phyloP scores from a whole-genome alignment of 1,140 invertebrate genomes.

The Drosophila yakuba region DNA sequence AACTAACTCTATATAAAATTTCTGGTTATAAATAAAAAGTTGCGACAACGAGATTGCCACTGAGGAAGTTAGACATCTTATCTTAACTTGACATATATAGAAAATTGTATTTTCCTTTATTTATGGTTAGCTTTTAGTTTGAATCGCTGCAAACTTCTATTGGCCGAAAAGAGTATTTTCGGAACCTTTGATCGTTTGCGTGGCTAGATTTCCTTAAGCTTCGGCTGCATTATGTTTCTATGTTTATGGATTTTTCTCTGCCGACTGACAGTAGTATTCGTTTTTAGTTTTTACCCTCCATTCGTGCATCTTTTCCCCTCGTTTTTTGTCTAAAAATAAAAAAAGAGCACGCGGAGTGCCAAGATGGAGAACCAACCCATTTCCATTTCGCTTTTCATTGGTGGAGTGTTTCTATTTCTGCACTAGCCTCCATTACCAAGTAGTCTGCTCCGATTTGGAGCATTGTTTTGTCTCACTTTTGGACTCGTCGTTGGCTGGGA shows the following conservation, averaged over 20 bases:
- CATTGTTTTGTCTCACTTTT: conserved; percentile 15
- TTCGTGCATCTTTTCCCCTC: conserved; percentile 29
- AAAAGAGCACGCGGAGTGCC: conserved; percentile 35
- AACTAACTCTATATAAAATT: background rate
- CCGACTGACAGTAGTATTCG: conserved; percentile 54
- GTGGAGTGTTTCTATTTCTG: conserved; percentile 46
- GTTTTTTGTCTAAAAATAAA: conserved; percentile 66
- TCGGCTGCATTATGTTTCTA: conserved; percentile 46
- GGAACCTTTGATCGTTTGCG: conserved; percentile 17
- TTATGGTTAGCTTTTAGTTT: background rate
- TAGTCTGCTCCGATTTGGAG: conserved; percentile 20
- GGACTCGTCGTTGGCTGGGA: conserved; percentile 16
- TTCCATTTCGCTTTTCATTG: conserved; percentile 77
- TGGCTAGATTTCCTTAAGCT: conserved; percentile 19
- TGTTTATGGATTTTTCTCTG: conserved; percentile 50
- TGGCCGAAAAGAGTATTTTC: conserved; percentile 19
- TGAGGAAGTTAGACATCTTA: background rate
- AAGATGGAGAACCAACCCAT: conserved; percentile 38
- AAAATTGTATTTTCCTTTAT: background rate
- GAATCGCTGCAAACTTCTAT: background rate
- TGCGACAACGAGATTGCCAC: no score
- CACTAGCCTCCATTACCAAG: conserved; percentile 10
- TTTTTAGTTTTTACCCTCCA: conserved; percentile 20
- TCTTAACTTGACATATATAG: background rate
- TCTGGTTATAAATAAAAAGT: no score